A percentile compares a stretch with the other conserved stretches of the same genome.
phyloP scores from a whole-genome alignment of 2,888 invertebrate genomes.

The Scotopteryx bipunctaria region DNA sequence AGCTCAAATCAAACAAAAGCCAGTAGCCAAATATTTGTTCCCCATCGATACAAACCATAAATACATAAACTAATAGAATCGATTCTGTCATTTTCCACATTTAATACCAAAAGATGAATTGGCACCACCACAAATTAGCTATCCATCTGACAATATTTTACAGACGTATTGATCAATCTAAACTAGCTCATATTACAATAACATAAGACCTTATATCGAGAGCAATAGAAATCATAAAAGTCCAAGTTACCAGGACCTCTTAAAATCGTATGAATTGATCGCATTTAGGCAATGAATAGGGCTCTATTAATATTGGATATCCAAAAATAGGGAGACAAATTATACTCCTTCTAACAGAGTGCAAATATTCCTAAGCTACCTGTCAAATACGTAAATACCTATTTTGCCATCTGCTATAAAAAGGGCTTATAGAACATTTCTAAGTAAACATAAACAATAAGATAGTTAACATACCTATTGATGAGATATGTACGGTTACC shows the following conservation, averaged over 20 bases:
- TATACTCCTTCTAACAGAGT: conserved; percentile 20
- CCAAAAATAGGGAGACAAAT: conserved; percentile 36
- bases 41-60: conserved; percentile 35
- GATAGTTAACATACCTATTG: neutral
- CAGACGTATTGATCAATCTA: conserved; percentile 23
- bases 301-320: conserved; percentile 20
- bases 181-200: conserved; percentile 28
- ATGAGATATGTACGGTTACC: neutral
- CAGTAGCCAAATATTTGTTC: conserved; percentile 42
- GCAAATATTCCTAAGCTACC: conserved; percentile 27
- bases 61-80: conserved; percentile 54
- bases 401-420: conserved; percentile 4
- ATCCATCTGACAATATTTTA: conserved; percentile 50
- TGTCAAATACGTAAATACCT: conserved; percentile 9
- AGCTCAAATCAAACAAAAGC: conserved; percentile 11
- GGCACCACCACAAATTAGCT: conserved; percentile 68
- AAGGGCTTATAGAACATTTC: too few species aligned
- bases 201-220: conserved; percentile 16
- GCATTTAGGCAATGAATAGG: neutral
- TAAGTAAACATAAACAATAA: too few species aligned
- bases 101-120: conserved; percentile 71
- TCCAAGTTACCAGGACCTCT: conserved; percentile 35
- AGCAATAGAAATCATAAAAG: too few species aligned
- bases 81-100: conserved; percentile 56
- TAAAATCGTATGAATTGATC: neutral